These are phyloP conservation scores for Ophiothrix spiculata DNA, from an alignment of 35 echinoderm and acorn worm species.

Conservation along the genomic window DNA sequence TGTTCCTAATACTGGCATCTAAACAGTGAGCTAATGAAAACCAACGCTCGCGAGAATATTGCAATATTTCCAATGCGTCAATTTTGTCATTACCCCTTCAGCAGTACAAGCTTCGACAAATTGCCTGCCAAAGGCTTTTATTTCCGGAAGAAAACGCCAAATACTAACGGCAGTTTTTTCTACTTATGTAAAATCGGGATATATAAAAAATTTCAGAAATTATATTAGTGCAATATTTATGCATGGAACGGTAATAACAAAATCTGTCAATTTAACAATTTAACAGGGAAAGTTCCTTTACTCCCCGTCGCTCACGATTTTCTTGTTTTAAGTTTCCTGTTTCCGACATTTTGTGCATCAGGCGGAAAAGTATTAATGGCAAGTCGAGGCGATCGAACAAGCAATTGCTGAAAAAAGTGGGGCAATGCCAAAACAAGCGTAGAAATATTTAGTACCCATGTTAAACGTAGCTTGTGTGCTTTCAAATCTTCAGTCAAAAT, in stretches of 20 bases:
- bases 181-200: background rate
- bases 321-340: background rate
- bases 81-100: background rate
- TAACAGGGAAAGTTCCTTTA: background rate
- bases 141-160: constrained; percentile 1
- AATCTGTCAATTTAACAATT: constrained; percentile 16
- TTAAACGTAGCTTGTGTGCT: no score
- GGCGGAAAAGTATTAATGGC: no score
- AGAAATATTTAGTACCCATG: no score
- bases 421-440: no score
- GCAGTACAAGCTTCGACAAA: background rate
- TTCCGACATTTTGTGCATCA: no score
- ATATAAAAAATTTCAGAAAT: background rate
- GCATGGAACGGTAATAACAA: background rate
- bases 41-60: background rate
- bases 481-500: no score
- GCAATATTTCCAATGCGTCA: background rate
- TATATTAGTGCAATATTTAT: background rate
- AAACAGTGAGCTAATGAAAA: background rate
- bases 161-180: background rate
- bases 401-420: no score
- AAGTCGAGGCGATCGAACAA: no score
- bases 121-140: background rate
- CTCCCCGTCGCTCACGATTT: constrained; percentile 7
- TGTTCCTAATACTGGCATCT: no score